phyloP scores from a whole-genome alignment of 2,888 invertebrate species.

The Protophormia terraenovae region DNA sequence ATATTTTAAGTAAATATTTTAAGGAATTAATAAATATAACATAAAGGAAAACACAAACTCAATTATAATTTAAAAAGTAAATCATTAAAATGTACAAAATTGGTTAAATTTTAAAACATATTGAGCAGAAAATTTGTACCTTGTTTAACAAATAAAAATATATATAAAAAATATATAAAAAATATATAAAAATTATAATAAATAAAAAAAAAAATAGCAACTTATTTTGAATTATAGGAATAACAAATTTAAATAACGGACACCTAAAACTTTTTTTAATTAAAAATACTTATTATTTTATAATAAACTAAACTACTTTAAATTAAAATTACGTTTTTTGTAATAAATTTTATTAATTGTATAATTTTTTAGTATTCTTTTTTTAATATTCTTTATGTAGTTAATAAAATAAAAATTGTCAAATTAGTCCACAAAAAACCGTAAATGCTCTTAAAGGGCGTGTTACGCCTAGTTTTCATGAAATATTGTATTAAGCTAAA shows the following conservation, averaged over 20 bases:
- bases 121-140: not conserved
- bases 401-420: not conserved
- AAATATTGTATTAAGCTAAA: not conserved
- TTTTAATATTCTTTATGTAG: not conserved
- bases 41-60: not conserved
- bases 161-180: not conserved
- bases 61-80: not conserved
- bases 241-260: conserved; percentile 21
- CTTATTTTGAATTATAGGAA: conserved; percentile 7
- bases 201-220: not conserved
- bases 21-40: not conserved
- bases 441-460: not conserved
- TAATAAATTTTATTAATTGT: conserved; percentile 4
- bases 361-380: not conserved
- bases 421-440: conserved; percentile 9
- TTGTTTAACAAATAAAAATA: not conserved
- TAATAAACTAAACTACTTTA: not conserved
- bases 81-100: not conserved
- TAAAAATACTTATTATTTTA: not conserved
- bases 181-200: not conserved
- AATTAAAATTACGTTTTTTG: conserved; percentile 21
- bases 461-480: not conserved
- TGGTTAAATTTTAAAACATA: not conserved
- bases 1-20: conserved; percentile 31
- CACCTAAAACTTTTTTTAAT: not conserved